Percentiles rank a stretch among this genome's conserved stretches.
Conservation (phyloP, 2,888 invertebrate species). For the Trypoxylon attenuatum region DNA sequence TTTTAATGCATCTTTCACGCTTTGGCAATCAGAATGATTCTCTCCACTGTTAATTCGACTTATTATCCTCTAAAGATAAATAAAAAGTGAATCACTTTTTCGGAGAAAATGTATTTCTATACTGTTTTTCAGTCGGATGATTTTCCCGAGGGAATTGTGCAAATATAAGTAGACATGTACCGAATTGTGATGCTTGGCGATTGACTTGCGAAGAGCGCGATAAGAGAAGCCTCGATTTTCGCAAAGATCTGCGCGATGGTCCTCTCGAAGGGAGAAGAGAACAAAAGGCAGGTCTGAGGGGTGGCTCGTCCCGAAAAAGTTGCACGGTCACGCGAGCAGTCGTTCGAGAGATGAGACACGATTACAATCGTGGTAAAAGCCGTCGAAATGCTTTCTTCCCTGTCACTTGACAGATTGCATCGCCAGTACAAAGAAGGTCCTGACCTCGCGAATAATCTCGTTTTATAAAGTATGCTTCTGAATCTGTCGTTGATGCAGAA, state of each 20-base stretch:
- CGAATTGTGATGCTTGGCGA: too few relatives aligned
- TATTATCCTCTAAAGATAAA: too few relatives aligned
- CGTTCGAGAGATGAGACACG: conserved; percentile 4
- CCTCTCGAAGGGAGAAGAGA: background rate
- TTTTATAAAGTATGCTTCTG: too few relatives aligned
- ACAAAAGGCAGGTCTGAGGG: conserved; percentile 7
- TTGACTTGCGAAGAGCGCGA: conserved; percentile 24
- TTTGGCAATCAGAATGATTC: too few relatives aligned
- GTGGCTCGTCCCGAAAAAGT: conserved; percentile 15
- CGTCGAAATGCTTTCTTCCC: conserved; percentile 11
- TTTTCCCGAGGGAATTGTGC: too few relatives aligned
- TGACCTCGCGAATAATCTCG: background rate
- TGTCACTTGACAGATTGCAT: conserved; percentile 25
- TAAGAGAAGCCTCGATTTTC: conserved; percentile 33
- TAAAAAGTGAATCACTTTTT: too few relatives aligned
- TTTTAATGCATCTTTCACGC: too few relatives aligned
- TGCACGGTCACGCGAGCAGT: conserved; percentile 32
- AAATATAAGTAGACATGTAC: too few relatives aligned
- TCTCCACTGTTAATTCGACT: too few relatives aligned
- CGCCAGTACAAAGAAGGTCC: background rate
- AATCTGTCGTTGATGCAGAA: too few relatives aligned
- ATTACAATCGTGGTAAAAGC: conserved; percentile 29
- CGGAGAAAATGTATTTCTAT: too few relatives aligned
- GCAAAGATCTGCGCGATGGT: conserved; percentile 12
- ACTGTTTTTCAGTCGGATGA: too few relatives aligned